phyloP scores from a whole-genome alignment of 2,797 vertebrate species.

The Ceryle rudis region DNA sequence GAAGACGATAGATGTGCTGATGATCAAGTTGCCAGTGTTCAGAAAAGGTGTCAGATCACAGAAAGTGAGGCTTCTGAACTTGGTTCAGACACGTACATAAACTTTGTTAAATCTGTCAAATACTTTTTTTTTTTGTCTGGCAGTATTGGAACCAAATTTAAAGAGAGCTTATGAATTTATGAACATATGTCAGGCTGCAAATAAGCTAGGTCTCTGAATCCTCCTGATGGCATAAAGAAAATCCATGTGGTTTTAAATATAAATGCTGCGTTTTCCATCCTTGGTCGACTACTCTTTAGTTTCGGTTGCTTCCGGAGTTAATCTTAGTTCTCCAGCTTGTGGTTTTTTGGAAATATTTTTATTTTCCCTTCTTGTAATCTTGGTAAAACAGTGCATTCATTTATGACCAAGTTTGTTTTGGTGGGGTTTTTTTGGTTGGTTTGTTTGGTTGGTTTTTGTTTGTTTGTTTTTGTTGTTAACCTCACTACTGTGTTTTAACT shows the following conservation, averaged over 20 bases:
- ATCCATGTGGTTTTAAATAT: not conserved
- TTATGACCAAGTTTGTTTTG: not conserved
- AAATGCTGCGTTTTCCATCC: not conserved
- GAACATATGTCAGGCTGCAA: not conserved
- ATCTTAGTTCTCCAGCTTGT: not conserved
- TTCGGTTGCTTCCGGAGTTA: not conserved
- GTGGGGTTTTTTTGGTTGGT: no score
- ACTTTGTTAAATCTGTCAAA: not conserved
- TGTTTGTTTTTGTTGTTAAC: not conserved
- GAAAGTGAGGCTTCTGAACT: not conserved
- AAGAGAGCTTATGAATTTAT: not conserved
- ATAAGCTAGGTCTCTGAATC: not conserved
- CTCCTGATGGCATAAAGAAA: not conserved
- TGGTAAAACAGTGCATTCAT: not conserved
- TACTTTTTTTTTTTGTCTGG: not conserved
- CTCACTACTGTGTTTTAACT: not conserved
- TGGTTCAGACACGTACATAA: not conserved
- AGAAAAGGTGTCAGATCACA: not conserved
- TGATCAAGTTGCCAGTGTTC: not conserved
- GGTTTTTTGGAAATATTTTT: not conserved
- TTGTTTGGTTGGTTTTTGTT: no score
- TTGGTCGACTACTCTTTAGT: not conserved
- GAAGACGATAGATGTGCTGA: not conserved
- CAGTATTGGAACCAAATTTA: not conserved
- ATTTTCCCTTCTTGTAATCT: not conserved